Conservation (phyloP, 1,140 invertebrate genomes). For the Ctenoplectra terminalis region DNA sequence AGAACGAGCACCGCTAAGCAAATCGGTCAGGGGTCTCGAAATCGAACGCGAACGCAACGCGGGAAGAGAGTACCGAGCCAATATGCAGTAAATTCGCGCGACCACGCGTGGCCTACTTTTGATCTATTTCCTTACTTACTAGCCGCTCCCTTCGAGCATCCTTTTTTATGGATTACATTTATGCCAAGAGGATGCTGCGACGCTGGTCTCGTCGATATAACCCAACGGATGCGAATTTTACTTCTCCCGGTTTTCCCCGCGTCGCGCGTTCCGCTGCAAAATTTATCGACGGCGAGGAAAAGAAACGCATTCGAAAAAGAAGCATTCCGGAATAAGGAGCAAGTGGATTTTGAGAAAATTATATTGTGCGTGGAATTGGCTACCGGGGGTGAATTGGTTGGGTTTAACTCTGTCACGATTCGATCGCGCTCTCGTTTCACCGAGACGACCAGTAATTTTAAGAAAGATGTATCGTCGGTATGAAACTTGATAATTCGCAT, state of each 20-base stretch:
- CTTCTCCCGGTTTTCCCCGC: neutral
- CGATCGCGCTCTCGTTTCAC: no score
- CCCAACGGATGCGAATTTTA: conserved; percentile 55
- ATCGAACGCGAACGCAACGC: conserved; percentile 42
- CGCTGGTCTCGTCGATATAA: neutral
- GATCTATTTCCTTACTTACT: conserved; percentile 64
- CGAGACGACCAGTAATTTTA: no score
- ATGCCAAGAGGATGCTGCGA: conserved; percentile 31
- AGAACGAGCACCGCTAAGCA: conserved; percentile 61
- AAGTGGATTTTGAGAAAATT: neutral
- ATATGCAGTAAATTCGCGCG: conserved; percentile 74
- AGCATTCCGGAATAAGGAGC: neutral
- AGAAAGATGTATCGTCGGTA: no score
- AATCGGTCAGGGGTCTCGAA: conserved; percentile 66
- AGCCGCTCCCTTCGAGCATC: conserved; percentile 37
- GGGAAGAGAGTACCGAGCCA: conserved; percentile 44
- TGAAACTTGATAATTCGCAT: no score
- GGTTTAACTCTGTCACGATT: no score
- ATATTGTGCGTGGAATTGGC: neutral
- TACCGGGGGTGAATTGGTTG: no score
- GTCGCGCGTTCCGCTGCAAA: neutral
- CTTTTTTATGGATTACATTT: conserved; percentile 73
- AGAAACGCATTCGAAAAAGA: neutral
- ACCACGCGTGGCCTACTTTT: conserved; percentile 59
- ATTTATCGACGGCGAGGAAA: conserved; percentile 31